Evolutionary conservation across 2,888 invertebrate genomes (phyloP).

Genomic region (Diarsia rubi): DNA sequence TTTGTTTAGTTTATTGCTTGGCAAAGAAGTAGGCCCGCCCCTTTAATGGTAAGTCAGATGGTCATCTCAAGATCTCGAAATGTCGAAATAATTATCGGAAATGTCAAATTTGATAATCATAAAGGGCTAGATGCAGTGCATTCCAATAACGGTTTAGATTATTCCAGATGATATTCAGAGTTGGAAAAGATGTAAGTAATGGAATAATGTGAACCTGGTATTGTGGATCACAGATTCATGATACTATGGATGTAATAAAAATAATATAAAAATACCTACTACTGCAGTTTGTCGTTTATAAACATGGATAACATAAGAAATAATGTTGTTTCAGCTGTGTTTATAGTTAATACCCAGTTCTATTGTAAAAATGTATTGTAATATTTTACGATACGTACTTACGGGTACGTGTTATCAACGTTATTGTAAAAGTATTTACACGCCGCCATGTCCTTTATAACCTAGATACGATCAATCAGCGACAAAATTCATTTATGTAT

Average conservation of each 20-base stretch:
- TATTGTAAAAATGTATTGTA: constrained; percentile 7
- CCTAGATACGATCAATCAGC: constrained; percentile 2
- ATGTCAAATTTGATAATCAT: not conserved
- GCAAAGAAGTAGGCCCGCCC: not conserved
- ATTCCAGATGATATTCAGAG: not conserved
- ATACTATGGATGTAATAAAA: not conserved
- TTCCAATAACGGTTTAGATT: not conserved
- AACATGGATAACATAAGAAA: not conserved
- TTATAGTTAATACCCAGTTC: not conserved
- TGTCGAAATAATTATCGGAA: not conserved
- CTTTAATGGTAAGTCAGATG: not conserved
- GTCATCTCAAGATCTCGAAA: not conserved
- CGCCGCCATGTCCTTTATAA: not conserved
- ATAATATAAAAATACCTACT: not conserved
- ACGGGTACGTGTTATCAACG: not conserved
- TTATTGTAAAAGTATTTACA: not conserved
- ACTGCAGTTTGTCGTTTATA: not conserved
- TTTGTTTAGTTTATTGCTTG: not conserved
- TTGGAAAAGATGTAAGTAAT: not conserved
- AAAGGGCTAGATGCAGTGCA: not conserved
- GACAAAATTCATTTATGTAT: too few relatives aligned
- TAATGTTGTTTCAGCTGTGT: constrained; percentile 3
- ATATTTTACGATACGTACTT: constrained; percentile 1
- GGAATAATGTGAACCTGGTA: not conserved
- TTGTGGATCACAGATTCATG: not conserved